A percentile compares a stretch with the other conserved stretches of the same genome.
Evolutionary conservation across 2,888 invertebrate genomes (phyloP).

Genomic region (Synergus japonicus): DNA sequence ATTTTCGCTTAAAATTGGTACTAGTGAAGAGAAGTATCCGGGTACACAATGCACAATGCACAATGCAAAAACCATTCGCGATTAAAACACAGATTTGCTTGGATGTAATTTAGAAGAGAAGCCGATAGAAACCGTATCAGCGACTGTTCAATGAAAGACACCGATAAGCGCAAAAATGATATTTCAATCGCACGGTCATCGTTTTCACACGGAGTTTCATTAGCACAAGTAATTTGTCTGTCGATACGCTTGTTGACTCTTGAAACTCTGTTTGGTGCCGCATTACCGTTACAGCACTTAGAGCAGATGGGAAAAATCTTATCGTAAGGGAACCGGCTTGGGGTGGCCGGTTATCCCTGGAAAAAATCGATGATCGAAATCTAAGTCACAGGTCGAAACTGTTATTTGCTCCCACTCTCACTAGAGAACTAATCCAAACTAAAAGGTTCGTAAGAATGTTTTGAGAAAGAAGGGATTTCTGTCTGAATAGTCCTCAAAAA

Average conservation of each 20-base stretch:
- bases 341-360: neutral
- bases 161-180: conserved; percentile 44
- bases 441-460: neutral
- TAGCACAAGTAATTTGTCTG: conserved; percentile 67
- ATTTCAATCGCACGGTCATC: conserved; percentile 68
- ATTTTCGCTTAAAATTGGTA: neutral
- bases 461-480: too few relatives aligned
- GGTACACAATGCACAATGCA: neutral
- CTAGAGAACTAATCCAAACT: neutral
- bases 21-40: neutral
- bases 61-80: neutral
- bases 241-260: conserved; percentile 56
- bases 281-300: conserved; percentile 57
- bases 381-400: neutral
- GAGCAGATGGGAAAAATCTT: conserved; percentile 25
- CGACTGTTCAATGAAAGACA: neutral
- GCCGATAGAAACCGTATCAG: neutral
- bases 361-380: conserved; percentile 17
- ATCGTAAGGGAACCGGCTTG: conserved; percentile 27
- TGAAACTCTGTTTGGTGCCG: conserved; percentile 46
- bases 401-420: neutral
- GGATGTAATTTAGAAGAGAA: neutral
- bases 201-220: conserved; percentile 68
- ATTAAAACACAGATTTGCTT: neutral
- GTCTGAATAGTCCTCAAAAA: too few relatives aligned